Percentiles rank a stretch among this genome's conserved stretches.
These are phyloP conservation scores for Hyalella azteca DNA, from an alignment of 2,888 invertebrate species.

Conservation along the genomic window DNA sequence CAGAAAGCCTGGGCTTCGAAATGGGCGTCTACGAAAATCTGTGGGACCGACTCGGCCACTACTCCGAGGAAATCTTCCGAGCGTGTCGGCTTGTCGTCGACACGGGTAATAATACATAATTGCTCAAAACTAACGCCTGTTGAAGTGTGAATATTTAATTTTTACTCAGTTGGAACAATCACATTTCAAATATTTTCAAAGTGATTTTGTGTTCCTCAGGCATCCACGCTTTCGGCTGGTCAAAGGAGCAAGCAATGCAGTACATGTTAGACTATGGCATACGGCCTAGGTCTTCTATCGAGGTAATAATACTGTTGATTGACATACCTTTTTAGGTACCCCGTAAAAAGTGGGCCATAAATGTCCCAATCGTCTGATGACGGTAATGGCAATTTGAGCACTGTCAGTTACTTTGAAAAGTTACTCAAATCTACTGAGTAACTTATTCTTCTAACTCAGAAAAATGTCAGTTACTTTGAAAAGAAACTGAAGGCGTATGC, in stretches of 20 bases:
- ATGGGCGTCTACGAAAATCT: slow-evolving; percentile 62
- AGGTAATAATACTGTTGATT: slow-evolving; percentile 19
- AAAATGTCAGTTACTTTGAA: too few relatives aligned
- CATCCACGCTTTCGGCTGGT: slow-evolving; percentile 61
- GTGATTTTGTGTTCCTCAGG: slow-evolving; percentile 41
- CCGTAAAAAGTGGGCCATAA: too few relatives aligned
- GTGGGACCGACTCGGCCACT: slow-evolving; percentile 59
- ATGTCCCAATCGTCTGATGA: too few relatives aligned
- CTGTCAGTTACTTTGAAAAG: too few relatives aligned
- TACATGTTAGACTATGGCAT: slow-evolving; percentile 61
- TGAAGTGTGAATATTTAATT: too few relatives aligned
- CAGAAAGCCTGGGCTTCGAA: slow-evolving; percentile 63
- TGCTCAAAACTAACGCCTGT: too few relatives aligned
- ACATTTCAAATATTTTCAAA: not conserved
- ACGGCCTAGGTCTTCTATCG: slow-evolving; percentile 36
- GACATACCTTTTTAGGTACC: too few relatives aligned
- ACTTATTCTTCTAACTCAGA: too few relatives aligned
- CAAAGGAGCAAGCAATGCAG: slow-evolving; percentile 60
- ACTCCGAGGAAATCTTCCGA: slow-evolving; percentile 62
- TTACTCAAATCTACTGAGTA: too few relatives aligned
- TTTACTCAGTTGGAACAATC: too few relatives aligned
- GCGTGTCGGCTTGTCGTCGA: slow-evolving; percentile 63
- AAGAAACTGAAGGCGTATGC: too few relatives aligned
- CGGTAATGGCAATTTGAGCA: too few relatives aligned
- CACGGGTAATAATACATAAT: slow-evolving; percentile 59